phyloP scores from a whole-genome alignment of 2,113 vertebrate genomes.

The Pachypanchax playfairii region DNA sequence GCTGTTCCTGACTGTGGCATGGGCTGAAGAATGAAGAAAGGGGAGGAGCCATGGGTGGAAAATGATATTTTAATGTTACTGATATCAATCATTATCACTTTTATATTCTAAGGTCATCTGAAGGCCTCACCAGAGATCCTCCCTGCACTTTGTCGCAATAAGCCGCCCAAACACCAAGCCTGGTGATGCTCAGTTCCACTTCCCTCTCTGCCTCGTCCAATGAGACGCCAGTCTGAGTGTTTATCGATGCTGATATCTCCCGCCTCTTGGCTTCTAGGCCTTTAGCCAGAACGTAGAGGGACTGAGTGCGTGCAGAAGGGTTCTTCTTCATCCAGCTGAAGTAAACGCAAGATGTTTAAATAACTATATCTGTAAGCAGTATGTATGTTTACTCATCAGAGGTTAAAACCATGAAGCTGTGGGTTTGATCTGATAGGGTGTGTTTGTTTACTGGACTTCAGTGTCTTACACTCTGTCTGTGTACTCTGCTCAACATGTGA shows the following conservation, averaged over 20 bases:
- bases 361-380: too few relatives aligned
- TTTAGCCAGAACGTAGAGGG: conserved; percentile 83
- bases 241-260: conserved; percentile 67
- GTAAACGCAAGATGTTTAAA: too few relatives aligned
- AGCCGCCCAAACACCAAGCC: conserved; percentile 83
- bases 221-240: conserved; percentile 64
- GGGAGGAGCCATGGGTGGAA: too few relatives aligned
- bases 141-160: conserved; percentile 81
- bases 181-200: conserved; percentile 80
- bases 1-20: conserved; percentile 82
- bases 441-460: neutral
- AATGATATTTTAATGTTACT: neutral
- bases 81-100: neutral
- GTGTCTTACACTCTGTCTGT: neutral
- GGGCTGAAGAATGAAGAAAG: conserved; percentile 63
- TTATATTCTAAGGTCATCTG: neutral
- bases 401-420: neutral
- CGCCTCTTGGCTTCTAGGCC: conserved; percentile 76
- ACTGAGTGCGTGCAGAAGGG: conserved; percentile 75
- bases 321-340: conserved; percentile 84
- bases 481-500: conserved; percentile 3
- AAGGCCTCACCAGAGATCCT: conserved; percentile 76
- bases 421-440: neutral
- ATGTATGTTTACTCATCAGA: too few relatives aligned
- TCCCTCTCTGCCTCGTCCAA: conserved; percentile 71